Evolutionary conservation across 2,888 invertebrate species (phyloP).

Genomic region (Apoderus coryli): DNA sequence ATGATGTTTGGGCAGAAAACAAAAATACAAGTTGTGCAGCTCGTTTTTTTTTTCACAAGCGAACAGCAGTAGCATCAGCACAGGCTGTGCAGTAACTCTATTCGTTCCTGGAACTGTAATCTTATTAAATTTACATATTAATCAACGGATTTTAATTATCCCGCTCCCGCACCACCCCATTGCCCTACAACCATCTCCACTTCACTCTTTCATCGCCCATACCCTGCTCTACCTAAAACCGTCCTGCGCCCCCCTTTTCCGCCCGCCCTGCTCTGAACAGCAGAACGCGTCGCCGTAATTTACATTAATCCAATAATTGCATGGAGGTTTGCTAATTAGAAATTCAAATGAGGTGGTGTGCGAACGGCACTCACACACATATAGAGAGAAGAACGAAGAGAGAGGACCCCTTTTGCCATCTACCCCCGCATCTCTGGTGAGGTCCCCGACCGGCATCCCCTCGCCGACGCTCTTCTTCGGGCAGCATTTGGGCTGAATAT

Average conservation of each 20-base stretch:
- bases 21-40: too few relatives aligned
- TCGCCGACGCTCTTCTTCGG: constrained; percentile 12
- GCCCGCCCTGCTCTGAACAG: constrained; percentile 25
- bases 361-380: constrained; percentile 14
- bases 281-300: constrained; percentile 40
- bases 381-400: constrained; percentile 10
- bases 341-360: constrained; percentile 50
- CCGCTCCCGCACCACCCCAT: constrained; percentile 42
- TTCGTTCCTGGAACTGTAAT: constrained; percentile 89
- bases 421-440: constrained; percentile 13
- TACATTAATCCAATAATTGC: constrained; percentile 90
- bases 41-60: too few relatives aligned
- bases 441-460: constrained; percentile 8
- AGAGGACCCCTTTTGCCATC: constrained; percentile 12
- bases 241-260: constrained; percentile 31
- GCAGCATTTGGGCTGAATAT: too few relatives aligned
- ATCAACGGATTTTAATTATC: constrained; percentile 97
- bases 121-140: constrained; percentile 98
- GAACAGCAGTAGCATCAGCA: too few relatives aligned
- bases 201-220: too few relatives aligned
- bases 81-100: constrained; percentile 24
- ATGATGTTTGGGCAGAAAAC: too few relatives aligned
- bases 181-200: too few relatives aligned
- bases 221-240: too few relatives aligned
- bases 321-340: constrained; percentile 85